These are phyloP conservation scores for Gastracanthus pulcherrimus DNA, from an alignment of 2,888 invertebrate species.

Conservation along the genomic window DNA sequence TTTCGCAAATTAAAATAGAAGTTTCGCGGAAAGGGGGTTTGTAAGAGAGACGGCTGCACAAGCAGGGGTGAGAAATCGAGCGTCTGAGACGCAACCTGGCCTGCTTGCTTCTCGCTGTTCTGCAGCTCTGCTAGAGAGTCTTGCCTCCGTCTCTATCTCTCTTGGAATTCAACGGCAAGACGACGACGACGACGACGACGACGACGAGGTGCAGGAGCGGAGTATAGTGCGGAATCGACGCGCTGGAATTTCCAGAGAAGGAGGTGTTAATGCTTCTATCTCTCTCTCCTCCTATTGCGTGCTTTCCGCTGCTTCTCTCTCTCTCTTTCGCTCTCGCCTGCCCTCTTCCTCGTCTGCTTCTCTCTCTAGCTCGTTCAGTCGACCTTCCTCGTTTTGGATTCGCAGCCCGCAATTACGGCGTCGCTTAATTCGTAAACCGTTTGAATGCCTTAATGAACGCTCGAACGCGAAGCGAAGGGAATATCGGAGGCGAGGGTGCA, in stretches of 20 bases:
- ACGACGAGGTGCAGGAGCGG: too few relatives aligned
- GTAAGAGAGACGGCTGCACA: background rate
- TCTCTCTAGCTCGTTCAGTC: conserved; percentile 20
- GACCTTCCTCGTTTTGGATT: conserved; percentile 62
- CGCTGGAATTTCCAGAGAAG: conserved; percentile 47
- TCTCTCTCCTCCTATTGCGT: conserved; percentile 27
- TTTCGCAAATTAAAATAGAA: conserved; percentile 53
- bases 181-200: conserved; percentile 30
- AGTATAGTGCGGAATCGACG: conserved; percentile 38
- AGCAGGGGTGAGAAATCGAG: conserved; percentile 45
- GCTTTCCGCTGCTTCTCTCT: conserved; percentile 29
- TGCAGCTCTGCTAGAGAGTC: conserved; percentile 2
- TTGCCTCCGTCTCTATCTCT: background rate
- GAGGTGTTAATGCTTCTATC: conserved; percentile 42
- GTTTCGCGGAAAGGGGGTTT: background rate
- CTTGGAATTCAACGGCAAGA: conserved; percentile 45
- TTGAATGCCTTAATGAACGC: conserved; percentile 66
- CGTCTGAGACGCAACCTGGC: conserved; percentile 25
- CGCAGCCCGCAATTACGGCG: conserved; percentile 64
- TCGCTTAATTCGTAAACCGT: conserved; percentile 67
- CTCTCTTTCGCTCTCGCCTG: conserved; percentile 40
- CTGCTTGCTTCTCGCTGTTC: background rate
- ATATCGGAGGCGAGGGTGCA: conserved; percentile 53
- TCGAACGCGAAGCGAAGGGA: conserved; percentile 58
- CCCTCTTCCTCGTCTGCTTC: background rate